These are phyloP conservation scores for Apeira syringaria DNA, from an alignment of 2,888 invertebrate genomes.

Conservation along the genomic window DNA sequence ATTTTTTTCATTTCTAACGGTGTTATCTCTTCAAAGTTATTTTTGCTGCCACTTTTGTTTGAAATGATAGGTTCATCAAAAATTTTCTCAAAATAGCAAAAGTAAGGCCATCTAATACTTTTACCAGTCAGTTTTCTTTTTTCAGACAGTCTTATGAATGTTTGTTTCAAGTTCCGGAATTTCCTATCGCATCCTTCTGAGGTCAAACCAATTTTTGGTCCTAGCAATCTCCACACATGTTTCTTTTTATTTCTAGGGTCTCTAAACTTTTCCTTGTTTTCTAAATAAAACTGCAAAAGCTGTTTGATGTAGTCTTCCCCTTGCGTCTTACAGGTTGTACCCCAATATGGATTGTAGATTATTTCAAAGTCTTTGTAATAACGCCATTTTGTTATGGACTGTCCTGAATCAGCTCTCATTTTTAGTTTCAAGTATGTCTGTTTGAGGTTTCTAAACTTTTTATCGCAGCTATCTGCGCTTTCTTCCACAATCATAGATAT, in stretches of 20 bases:
- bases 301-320: slow-evolving; percentile 63
- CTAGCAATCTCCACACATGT: slow-evolving; percentile 59
- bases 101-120: slow-evolving; percentile 67
- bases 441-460: slow-evolving; percentile 72
- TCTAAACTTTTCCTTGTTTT: slow-evolving; percentile 64
- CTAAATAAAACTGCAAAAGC: slow-evolving; percentile 62
- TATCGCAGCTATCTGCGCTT: slow-evolving; percentile 59
- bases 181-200: slow-evolving; percentile 71
- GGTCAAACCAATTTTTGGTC: slow-evolving; percentile 55
- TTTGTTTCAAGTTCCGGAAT: slow-evolving; percentile 73
- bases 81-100: slow-evolving; percentile 64
- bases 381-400: slow-evolving; percentile 62
- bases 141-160: slow-evolving; percentile 61
- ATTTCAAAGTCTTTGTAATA: slow-evolving; percentile 69
- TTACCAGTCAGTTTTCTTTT: slow-evolving; percentile 60
- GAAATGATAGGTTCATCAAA: slow-evolving; percentile 41
- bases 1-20: slow-evolving; percentile 52
- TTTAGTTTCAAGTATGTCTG: slow-evolving; percentile 69
- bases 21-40: slow-evolving; percentile 42
- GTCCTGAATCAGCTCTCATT: slow-evolving; percentile 51
- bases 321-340: slow-evolving; percentile 22
- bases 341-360: slow-evolving; percentile 46
- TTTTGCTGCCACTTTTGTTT: slow-evolving; percentile 16
- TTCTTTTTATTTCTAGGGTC: slow-evolving; percentile 67
- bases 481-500: slow-evolving; percentile 59